phyloP scores from a whole-genome alignment of 2,113 vertebrate genomes.

The Beaufortia kweichowensis region DNA sequence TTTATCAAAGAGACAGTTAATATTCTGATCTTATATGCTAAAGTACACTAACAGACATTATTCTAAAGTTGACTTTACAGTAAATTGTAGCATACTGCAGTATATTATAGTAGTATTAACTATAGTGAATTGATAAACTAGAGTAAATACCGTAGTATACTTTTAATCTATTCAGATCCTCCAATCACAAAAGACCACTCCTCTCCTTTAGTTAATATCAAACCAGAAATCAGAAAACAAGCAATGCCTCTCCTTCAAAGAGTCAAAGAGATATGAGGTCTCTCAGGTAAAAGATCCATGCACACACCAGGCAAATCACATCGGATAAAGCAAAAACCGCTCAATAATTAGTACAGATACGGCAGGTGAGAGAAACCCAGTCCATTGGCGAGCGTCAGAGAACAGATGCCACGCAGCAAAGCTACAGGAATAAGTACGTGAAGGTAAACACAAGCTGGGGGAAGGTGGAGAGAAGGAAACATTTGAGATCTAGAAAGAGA shows the following conservation, averaged over 20 bases:
- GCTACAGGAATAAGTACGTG: neutral
- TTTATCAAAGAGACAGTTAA: too few relatives aligned
- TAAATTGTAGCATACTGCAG: too few relatives aligned
- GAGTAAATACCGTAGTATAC: too few relatives aligned
- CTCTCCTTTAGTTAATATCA: conserved; percentile 36
- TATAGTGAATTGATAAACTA: too few relatives aligned
- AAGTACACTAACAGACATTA: too few relatives aligned
- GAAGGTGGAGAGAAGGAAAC: neutral
- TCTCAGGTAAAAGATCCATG: conserved; percentile 25
- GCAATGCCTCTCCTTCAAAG: neutral
- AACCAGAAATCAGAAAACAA: conserved; percentile 35
- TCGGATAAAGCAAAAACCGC: conserved; percentile 26
- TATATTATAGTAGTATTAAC: too few relatives aligned
- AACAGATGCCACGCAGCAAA: conserved; percentile 16
- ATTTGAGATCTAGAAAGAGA: neutral
- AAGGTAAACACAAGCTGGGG: neutral
- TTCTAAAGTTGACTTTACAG: too few relatives aligned
- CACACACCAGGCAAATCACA: conserved; percentile 38
- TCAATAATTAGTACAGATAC: conserved; percentile 33
- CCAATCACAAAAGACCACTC: conserved; percentile 26
- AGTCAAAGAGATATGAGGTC: conserved; percentile 11
- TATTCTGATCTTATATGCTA: too few relatives aligned
- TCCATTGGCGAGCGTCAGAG: neutral
- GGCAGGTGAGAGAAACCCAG: conserved; percentile 11
- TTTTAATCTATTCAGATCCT: neutral